Evolutionary conservation across 2,888 invertebrate species (phyloP), one percentile per base, ranked within the genome.

Genomic region (Caenorhabditis virilis): DNA sequence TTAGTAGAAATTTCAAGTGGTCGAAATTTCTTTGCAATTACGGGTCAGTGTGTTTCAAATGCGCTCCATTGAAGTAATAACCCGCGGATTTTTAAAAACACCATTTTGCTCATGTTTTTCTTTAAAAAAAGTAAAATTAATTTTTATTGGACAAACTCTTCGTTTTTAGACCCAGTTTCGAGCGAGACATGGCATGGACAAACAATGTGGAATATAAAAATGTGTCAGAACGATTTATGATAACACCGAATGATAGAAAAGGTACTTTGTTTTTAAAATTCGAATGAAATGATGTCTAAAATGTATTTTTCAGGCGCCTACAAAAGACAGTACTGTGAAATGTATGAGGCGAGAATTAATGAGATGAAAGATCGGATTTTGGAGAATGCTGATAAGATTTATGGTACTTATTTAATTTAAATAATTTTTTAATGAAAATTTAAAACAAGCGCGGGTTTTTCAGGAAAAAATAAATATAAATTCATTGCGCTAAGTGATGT

Each of bases 261-360:
- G 58, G 63, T 53, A 18, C 13, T 33, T 7, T 23, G 7, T 45
- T 49, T 6, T 11, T 16, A 11, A 6, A n/a, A 11, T 38, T 6
- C 6, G n/a, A 38, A 38, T 27, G n/a, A 38, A 46, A 22, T 25
- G 3, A n/a, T 45, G 30, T 9, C 13, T 30, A 9, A 30, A 30
- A 30, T 9, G 7, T 30, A 30, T 30, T 3, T 56, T 48, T 33
- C 35, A 63, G 63, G 56, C 13, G 63, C 66, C n/a, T 72, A 58
- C 36, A 13, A 47, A 9, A 43, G 73, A 35, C 73, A 73, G 38
- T 73, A 71, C 46, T 71, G 43, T 18, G 59, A 60, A 49, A 41
- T 58, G 11, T 73, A 73, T 49, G 56, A 56, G 35, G 58, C 69
- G 9, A 49, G 73, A n/a, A 38, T 71, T 20, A 50, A 51, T 13